phyloP scores from a whole-genome alignment of 2,888 invertebrate genomes.

The Rotaria socialis region DNA sequence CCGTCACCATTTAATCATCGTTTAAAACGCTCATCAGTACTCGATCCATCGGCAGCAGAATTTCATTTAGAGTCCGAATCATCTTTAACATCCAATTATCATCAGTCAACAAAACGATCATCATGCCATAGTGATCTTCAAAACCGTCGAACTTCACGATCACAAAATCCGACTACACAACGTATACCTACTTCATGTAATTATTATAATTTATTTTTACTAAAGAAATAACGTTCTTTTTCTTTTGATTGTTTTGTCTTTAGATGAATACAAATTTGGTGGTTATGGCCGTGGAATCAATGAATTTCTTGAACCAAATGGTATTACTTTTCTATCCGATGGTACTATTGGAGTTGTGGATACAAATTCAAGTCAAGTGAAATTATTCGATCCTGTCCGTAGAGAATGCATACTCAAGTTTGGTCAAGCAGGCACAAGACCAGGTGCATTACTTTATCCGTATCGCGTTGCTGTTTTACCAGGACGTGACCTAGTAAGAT shows the following conservation, averaged over 20 bases:
- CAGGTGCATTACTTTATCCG: constrained; percentile 23
- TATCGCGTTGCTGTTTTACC: constrained; percentile 31
- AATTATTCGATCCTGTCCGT: constrained; percentile 26
- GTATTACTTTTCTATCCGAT: constrained; percentile 13
- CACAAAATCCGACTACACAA: not conserved
- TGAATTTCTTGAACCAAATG: constrained; percentile 36
- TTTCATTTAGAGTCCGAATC: not conserved
- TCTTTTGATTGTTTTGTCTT: not conserved
- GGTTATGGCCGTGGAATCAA: not conserved
- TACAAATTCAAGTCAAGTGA: constrained; percentile 30
- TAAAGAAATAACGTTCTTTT: not conserved
- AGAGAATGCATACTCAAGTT: constrained; percentile 18
- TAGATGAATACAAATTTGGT: constrained; percentile 38
- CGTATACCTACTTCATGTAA: constrained; percentile 3
- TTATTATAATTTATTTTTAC: too few relatives aligned
- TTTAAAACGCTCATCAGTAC: not conserved
- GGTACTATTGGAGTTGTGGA: constrained; percentile 3
- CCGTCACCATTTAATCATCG: constrained; percentile 26
- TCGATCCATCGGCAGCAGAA: constrained; percentile 23
- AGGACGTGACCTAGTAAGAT: not conserved
- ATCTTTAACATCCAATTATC: too few relatives aligned
- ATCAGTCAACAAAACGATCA: not conserved
- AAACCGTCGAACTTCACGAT: not conserved
- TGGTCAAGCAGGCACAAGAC: constrained; percentile 18
- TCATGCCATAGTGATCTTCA: not conserved